Conservation (phyloP, 1,140 invertebrate species). For the Teleopsis dalmanni region DNA sequence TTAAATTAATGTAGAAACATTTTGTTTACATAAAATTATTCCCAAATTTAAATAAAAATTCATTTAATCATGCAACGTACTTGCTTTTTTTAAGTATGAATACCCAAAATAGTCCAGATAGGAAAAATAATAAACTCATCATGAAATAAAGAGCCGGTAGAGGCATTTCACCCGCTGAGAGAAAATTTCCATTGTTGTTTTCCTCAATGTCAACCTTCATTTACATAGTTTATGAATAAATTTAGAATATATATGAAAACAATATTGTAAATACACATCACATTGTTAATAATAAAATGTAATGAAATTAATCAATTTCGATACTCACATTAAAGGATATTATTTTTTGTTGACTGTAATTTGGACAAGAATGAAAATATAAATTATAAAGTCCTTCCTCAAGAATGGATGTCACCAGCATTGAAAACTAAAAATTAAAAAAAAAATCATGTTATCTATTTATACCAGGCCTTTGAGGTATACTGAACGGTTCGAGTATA, state of each 20-base stretch:
- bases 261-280: not conserved
- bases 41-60: not conserved
- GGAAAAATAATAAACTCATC: slow-evolving; percentile 83
- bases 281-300: not conserved
- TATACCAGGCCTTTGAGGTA: too few relatives aligned
- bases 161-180: slow-evolving; percentile 97
- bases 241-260: not conserved
- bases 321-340: slow-evolving; percentile 45
- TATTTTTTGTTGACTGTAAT: slow-evolving; percentile 43
- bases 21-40: not conserved
- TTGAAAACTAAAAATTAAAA: slow-evolving; percentile 61
- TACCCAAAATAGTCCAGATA: slow-evolving; percentile 87
- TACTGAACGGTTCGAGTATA: too few relatives aligned
- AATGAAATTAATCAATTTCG: not conserved
- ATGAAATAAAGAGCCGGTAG: slow-evolving; percentile 86
- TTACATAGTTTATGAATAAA: not conserved
- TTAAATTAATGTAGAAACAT: not conserved
- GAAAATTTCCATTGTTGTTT: slow-evolving; percentile 77
- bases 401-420: slow-evolving; percentile 65
- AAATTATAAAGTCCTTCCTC: slow-evolving; percentile 93
- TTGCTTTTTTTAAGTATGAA: slow-evolving; percentile 79
- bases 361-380: slow-evolving; percentile 91
- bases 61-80: slow-evolving; percentile 44
- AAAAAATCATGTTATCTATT: not conserved
- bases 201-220: slow-evolving; percentile 73